phyloP scores from a whole-genome alignment of 2,888 invertebrate species.

The Orthonychiurus folsomi region DNA sequence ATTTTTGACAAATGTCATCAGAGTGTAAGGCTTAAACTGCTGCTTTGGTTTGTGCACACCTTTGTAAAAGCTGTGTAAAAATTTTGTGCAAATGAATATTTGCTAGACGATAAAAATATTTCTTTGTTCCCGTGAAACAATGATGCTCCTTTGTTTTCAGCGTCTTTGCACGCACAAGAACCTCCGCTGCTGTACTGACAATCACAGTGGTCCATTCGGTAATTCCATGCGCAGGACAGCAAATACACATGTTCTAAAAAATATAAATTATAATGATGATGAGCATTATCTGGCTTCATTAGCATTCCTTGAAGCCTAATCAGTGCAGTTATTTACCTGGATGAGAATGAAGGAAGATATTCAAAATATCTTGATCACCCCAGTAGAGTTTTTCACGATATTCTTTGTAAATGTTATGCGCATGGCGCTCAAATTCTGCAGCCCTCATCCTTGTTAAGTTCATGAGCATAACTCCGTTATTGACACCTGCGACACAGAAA shows the following conservation, averaged over 20 bases:
- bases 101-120: slow-evolving; percentile 57
- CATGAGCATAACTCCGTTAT: slow-evolving; percentile 97
- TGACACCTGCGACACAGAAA: no score
- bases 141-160: slow-evolving; percentile 62
- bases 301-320: no score
- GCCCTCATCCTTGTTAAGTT: slow-evolving; percentile 81
- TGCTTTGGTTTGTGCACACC: not conserved
- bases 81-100: not conserved
- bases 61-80: slow-evolving; percentile 11
- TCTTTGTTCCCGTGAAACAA: slow-evolving; percentile 81
- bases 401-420: slow-evolving; percentile 72
- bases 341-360: slow-evolving; percentile 77
- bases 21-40: not conserved
- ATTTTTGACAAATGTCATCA: not conserved
- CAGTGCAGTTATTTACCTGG: slow-evolving; percentile 50
- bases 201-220: slow-evolving; percentile 91
- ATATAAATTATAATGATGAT: no score
- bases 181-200: slow-evolving; percentile 62
- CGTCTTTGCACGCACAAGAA: slow-evolving; percentile 53
- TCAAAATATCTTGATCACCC: slow-evolving; percentile 94
- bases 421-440: slow-evolving; percentile 75
- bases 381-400: slow-evolving; percentile 75
- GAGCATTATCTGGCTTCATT: no score
- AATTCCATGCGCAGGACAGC: slow-evolving; percentile 80
- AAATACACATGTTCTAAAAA: slow-evolving; percentile 50